A percentile compares a stretch with the other conserved stretches of the same genome.
These are phyloP conservation scores for Neotoma lepida DNA, from an alignment of 2,113 vertebrate genomes.

Conservation along the genomic window DNA sequence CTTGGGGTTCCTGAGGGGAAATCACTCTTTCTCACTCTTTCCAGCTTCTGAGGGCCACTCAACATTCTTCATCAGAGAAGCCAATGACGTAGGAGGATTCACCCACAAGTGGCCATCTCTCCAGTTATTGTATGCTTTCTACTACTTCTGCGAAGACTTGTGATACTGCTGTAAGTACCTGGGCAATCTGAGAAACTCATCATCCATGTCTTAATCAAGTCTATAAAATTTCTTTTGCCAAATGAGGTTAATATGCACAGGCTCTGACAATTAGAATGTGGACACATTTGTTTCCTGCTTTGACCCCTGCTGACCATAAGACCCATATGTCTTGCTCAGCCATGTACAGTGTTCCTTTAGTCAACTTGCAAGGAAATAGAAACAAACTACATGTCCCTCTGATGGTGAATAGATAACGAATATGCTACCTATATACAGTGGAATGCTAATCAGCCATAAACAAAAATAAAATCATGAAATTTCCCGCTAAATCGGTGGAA, in stretches of 20 bases:
- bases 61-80: not conserved
- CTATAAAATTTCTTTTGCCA: not conserved
- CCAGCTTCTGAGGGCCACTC: not conserved
- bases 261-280: not conserved
- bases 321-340: not conserved
- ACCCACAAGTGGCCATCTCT: no score
- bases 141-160: not conserved
- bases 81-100: fast-evolving
- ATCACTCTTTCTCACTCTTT: not conserved
- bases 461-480: not conserved
- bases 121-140: not conserved
- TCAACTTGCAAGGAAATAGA: not conserved
- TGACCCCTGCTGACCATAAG: not conserved
- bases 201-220: not conserved
- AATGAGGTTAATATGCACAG: not conserved
- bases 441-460: not conserved
- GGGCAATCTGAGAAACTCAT: not conserved
- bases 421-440: not conserved
- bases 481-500: not conserved
- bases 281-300: not conserved
- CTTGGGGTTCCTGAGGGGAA: not conserved
- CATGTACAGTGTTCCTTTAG: not conserved
- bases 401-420: not conserved
- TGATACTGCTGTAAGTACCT: not conserved
- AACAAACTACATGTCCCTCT: not conserved